phyloP scores from a whole-genome alignment of 2,113 vertebrate species.

The Nycticorax nycticorax region DNA sequence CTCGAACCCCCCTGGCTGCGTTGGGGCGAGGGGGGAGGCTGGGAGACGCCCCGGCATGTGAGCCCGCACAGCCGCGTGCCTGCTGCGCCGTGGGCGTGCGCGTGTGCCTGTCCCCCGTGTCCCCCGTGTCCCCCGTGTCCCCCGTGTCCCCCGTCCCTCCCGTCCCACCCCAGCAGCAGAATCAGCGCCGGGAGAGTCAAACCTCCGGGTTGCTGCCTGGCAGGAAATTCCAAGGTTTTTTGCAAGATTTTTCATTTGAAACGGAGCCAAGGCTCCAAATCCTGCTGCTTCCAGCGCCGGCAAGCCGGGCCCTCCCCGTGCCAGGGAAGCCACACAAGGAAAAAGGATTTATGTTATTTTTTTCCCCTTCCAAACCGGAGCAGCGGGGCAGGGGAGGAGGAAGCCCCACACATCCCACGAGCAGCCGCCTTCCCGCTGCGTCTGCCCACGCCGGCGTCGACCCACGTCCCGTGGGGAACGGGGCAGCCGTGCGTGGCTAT shows the following conservation, averaged over 20 bases:
- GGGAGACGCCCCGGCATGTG: rapidly evolving
- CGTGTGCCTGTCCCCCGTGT: background rate
- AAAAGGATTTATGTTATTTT: background rate
- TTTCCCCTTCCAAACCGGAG: background rate
- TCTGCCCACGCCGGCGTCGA: rapidly evolving
- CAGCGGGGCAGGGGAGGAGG: background rate
- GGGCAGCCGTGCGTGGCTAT: background rate
- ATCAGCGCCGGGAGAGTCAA: background rate
- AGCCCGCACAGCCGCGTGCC: rapidly evolving
- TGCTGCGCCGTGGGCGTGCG: rapidly evolving
- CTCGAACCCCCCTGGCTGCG: background rate
- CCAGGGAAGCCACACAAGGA: background rate
- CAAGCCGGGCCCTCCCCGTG: background rate
- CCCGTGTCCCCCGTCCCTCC: background rate
- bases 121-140: background rate
- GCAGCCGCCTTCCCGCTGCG: rapidly evolving
- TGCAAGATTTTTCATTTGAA: background rate
- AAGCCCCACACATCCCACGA: rapidly evolving
- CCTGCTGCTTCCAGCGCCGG: background rate
- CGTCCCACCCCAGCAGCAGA: background rate
- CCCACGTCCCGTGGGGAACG: background rate
- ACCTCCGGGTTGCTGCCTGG: background rate
- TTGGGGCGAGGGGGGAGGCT: rapidly evolving
- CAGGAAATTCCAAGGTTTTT: slow-evolving; percentile 35
- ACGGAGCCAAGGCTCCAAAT: background rate